Base-by-base conservation (phyloP, 2,797 vertebrate genomes). In the Gymnothorax javanicus region DNA sequence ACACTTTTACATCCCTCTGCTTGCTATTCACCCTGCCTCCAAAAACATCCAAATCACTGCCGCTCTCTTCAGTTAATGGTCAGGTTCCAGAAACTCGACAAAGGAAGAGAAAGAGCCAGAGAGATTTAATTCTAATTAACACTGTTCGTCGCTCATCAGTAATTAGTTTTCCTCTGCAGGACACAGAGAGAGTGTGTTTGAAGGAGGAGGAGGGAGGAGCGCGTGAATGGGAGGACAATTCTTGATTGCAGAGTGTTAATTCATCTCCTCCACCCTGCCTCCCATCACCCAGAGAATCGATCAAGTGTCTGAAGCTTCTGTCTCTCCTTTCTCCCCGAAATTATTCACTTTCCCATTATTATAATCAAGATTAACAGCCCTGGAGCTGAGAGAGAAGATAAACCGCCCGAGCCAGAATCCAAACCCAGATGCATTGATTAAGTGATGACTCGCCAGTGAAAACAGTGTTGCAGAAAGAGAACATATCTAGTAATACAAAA, bases 131-230 rank as follows among this genome's bases (percentile, higher is more conserved):
- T 82, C 87, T 88, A 86, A 88, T 89, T 89, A 89, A 87, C 87
- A 89, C 88, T 88, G 77, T 88, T 89, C 86, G 89, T 89, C 87
- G 83, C 87, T 86, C 85, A 87, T 90, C 88, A 81, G 87, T 90
- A 89, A 91, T 91, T 88, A 90, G 83, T 89, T 87, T 69, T 89
- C 85, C 79, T 84, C 79, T n/a, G 25, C 86, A 83, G 87, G 88
- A 91, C 83, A 82, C 64, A 84, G 77, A 81, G 50, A 56, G 52
- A 81, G 77, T 20, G 73, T 33, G 73, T 77, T 77, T 33, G 73
- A 52, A 77, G 81, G 54, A 20, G 23, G 71, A 6, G 69, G 85
- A 13, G 73, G 43, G 79, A 84, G 50, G 88, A 85, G 23, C 67
- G 89, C 12, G 17, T 4, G 11, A 27, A 43, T 43, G 15, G 73